These are phyloP conservation scores for Mimachlamys varia DNA, from an alignment of 2,888 invertebrate genomes.

Conservation along the genomic window DNA sequence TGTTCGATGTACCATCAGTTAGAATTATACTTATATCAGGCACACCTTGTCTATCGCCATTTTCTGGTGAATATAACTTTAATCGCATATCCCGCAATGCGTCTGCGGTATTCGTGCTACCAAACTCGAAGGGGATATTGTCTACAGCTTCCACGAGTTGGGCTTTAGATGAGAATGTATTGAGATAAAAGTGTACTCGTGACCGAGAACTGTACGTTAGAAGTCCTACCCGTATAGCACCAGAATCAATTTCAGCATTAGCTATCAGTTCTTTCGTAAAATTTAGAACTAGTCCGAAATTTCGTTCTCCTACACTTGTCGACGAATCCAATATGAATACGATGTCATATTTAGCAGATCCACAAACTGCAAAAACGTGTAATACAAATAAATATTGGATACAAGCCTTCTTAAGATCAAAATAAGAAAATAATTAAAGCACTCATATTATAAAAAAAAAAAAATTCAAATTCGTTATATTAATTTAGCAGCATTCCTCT, in stretches of 20 bases:
- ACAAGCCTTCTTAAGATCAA: too few relatives aligned
- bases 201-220: conserved; percentile 65
- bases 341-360: not conserved
- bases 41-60: not conserved
- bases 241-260: conserved; percentile 24
- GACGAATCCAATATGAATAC: conserved; percentile 30
- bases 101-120: conserved; percentile 75
- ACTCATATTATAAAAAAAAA: too few relatives aligned
- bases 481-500: too few relatives aligned
- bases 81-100: conserved; percentile 67
- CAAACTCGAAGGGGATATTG: conserved; percentile 68
- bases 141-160: conserved; percentile 69
- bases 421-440: too few relatives aligned
- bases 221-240: conserved; percentile 66
- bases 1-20: not conserved
- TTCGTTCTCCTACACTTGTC: conserved; percentile 36
- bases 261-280: conserved; percentile 17
- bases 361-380: not conserved
- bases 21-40: not conserved
- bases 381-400: not conserved
- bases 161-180: conserved; percentile 60
- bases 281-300: not conserved
- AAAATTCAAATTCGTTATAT: too few relatives aligned
- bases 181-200: conserved; percentile 70
- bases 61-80: conserved; percentile 54